Evolutionary conservation across 2,797 vertebrate species (phyloP), one percentile per base, ranked within the genome.

Genomic region (Clamator glandarius): DNA sequence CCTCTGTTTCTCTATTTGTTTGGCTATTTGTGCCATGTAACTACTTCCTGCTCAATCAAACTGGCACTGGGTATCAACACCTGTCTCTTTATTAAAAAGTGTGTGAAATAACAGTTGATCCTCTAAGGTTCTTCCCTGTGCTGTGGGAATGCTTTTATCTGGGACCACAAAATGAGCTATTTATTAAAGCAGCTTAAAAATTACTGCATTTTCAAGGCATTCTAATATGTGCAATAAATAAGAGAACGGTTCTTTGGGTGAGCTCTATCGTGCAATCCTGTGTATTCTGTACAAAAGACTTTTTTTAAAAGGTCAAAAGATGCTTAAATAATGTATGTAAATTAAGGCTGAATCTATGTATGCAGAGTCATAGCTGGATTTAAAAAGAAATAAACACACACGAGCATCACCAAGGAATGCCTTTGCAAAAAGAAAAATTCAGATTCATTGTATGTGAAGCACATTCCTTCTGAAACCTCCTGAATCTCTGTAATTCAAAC

Each of bases 241-340:
- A 21, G 9, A 66, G 5, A 78, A 20, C 5, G 44, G 31, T 11
- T 25, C 57, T 72, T 33, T 0, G 0, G 35, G 26, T 8, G 39
- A 39, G 39, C 39, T 39, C 39, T 39, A 39, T 39, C 39, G 12
- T 39, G 36, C 4, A 39, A 2, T 3, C 15, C 54, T 46, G 26
- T 19, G 28, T 4, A 7, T 8, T 52, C 74, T 74, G 31, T 15
- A 61, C 21, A 66, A 55, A 0, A 83, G 46, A 36, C 15, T 50
- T 39, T 52, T 39, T 57, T 15, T 1, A 6, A 86, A 61, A 84
- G 57, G 42, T 24, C 17, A 28, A 4, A 9, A 57, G 42, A 31
- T 50, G 28, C 44, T 73, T 88, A 58, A 88, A 80, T 41, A 79
- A 58, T 33, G 5, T 9, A 4, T 10, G 44, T 23, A 62, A 83